Evolutionary conservation across 2,888 invertebrate species (phyloP).

Genomic region (Argyresthia albistria): DNA sequence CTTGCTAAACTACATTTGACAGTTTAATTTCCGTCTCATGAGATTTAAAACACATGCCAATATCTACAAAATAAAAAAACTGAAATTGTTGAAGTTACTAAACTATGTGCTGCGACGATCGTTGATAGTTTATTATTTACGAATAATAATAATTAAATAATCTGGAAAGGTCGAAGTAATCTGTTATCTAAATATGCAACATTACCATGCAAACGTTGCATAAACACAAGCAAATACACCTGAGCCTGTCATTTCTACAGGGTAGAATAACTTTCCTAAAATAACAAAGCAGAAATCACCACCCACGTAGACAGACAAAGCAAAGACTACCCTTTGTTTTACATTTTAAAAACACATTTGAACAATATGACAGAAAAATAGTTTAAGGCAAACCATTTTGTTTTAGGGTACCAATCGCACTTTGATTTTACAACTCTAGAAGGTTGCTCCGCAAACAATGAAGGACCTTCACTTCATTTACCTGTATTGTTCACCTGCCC

Average conservation of each 20-base stretch:
- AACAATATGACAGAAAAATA: not conserved
- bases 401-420: constrained; percentile 45
- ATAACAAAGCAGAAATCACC: constrained; percentile 19
- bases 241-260: not conserved
- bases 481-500: constrained; percentile 37
- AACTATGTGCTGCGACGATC: constrained; percentile 45
- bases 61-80: no score
- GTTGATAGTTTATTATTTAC: constrained; percentile 14
- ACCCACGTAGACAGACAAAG: constrained; percentile 34
- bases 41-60: no score
- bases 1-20: no score
- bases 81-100: no score
- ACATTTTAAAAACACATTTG: not conserved
- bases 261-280: not conserved
- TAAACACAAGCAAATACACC: not conserved
- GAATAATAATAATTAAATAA: not conserved
- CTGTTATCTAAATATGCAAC: not conserved
- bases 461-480: constrained; percentile 22
- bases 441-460: constrained; percentile 21
- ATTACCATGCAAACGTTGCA: no score
- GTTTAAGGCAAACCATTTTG: constrained; percentile 21
- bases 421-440: constrained; percentile 20
- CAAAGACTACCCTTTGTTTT: not conserved
- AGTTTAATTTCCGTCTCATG: no score
- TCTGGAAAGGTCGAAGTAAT: not conserved